These are phyloP conservation scores for Antheraea mylitta DNA, from an alignment of 1,140 invertebrate genomes.

Conservation along the genomic window DNA sequence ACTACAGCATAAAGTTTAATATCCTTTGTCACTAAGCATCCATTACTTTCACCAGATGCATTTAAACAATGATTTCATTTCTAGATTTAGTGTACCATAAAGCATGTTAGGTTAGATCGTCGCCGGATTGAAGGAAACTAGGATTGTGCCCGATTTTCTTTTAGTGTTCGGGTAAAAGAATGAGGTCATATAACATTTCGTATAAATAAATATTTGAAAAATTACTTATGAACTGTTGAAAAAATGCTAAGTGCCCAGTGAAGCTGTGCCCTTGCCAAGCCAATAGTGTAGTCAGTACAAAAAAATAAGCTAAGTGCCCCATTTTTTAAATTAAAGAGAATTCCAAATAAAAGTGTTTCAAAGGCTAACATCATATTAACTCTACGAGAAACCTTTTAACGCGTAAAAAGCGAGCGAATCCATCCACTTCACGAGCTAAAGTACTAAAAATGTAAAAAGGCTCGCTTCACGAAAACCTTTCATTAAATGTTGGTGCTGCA, in stretches of 20 bases:
- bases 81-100: too few species aligned
- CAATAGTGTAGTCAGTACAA: background rate
- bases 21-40: too few species aligned
- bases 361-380: constrained; percentile 5
- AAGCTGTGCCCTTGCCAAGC: too few species aligned
- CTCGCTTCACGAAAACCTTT: constrained; percentile 25
- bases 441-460: constrained; percentile 24
- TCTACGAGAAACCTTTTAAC: constrained; percentile 11
- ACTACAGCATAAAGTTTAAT: too few species aligned
- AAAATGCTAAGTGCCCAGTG: background rate
- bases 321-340: background rate
- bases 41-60: too few species aligned
- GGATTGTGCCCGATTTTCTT: too few species aligned
- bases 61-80: too few species aligned
- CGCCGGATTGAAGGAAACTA: too few species aligned
- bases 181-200: background rate
- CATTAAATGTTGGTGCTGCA: constrained; percentile 46
- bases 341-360: background rate
- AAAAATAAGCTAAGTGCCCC: background rate
- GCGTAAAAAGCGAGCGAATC: constrained; percentile 17
- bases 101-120: too few species aligned
- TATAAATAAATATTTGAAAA: background rate
- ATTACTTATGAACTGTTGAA: background rate
- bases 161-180: too few species aligned
- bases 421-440: constrained; percentile 20